Evolutionary conservation across 2,113 vertebrate species (phyloP).

Genomic region (Sinosuthora webbiana): DNA sequence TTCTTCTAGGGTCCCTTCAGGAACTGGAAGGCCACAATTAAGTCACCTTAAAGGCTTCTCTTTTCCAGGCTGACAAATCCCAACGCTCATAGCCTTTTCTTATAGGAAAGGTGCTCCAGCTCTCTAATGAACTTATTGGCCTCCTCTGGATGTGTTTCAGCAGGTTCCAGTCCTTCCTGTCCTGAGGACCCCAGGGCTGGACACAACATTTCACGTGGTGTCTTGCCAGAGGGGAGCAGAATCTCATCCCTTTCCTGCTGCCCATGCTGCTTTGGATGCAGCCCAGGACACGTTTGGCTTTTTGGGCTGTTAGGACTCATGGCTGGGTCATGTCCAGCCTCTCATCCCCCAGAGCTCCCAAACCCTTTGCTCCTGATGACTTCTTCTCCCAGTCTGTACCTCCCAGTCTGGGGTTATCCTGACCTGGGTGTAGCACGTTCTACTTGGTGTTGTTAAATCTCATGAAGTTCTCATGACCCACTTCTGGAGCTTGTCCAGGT

Average conservation of each 20-base stretch:
- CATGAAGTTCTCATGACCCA: background rate
- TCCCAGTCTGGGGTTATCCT: background rate
- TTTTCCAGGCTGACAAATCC: background rate
- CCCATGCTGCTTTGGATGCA: background rate
- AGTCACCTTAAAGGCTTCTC: background rate
- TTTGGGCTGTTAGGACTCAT: background rate
- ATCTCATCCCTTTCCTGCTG: background rate
- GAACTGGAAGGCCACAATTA: background rate
- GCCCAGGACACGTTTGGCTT: rapidly evolving
- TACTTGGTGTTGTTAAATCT: background rate
- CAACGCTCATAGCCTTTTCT: background rate
- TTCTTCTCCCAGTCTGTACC: background rate
- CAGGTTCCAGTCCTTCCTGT: background rate
- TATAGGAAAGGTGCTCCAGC: background rate
- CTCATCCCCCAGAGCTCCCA: rapidly evolving
- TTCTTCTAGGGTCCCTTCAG: background rate
- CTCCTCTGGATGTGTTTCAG: background rate
- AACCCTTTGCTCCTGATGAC: rapidly evolving
- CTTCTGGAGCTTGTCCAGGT: background rate
- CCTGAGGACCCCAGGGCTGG: background rate
- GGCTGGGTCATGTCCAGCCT: background rate
- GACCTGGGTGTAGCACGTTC: background rate
- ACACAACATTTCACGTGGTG: background rate
- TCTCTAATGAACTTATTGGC: background rate
- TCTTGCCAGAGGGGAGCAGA: background rate